These are phyloP conservation scores for Chloebia gouldiae DNA, from an alignment of 2,113 vertebrate genomes.

Conservation along the genomic window DNA sequence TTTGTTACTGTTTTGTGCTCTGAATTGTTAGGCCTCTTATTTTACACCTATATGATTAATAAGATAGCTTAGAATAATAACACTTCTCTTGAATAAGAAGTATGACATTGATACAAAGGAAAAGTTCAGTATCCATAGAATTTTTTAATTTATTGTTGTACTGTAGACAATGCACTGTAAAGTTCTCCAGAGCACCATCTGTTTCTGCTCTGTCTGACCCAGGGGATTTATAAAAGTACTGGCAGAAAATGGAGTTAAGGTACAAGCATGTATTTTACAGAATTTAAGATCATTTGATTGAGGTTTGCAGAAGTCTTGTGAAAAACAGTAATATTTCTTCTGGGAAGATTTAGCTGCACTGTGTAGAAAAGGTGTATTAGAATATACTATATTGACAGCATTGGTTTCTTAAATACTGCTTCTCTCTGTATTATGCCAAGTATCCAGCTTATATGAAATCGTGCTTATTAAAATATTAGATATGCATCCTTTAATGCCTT, in stretches of 20 bases:
- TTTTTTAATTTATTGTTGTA: background rate
- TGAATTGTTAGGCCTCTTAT: background rate
- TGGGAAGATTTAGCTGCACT: constrained; percentile 19
- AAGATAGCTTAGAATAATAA: constrained; percentile 19
- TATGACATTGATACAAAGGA: constrained; percentile 30
- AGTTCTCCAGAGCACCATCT: constrained; percentile 59
- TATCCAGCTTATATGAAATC: constrained; percentile 12
- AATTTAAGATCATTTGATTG: constrained; percentile 67
- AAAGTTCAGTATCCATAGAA: constrained; percentile 25
- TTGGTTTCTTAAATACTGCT: constrained; percentile 31
- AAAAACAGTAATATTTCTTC: constrained; percentile 60
- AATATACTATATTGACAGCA: constrained; percentile 8
- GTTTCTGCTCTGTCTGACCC: constrained; percentile 65
- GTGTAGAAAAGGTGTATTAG: constrained; percentile 12
- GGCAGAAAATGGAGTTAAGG: constrained; percentile 71
- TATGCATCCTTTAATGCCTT: background rate
- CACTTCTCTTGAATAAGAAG: background rate
- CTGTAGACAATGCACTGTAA: constrained; percentile 6
- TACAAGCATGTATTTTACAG: constrained; percentile 64
- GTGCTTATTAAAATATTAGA: background rate
- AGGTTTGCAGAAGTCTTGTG: constrained; percentile 55
- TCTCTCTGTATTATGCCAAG: background rate
- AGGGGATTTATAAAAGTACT: constrained; percentile 70
- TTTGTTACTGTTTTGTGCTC: background rate
- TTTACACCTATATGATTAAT: background rate